Conservation (phyloP, 2,797 vertebrate genomes). For the Craterocephalus amniculus region DNA sequence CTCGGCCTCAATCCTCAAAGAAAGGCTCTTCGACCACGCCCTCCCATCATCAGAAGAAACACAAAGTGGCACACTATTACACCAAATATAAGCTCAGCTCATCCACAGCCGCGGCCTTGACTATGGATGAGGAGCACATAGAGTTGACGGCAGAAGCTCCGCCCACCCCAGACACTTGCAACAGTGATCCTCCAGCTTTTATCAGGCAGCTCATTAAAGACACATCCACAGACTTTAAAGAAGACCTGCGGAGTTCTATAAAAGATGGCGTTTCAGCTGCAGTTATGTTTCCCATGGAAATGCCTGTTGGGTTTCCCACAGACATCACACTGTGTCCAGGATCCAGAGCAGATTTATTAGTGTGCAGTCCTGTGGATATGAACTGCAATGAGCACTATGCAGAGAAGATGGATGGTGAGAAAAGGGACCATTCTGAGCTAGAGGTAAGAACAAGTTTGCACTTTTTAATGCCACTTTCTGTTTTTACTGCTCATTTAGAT, state of each 20-base stretch:
- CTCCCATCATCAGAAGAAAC: constrained; percentile 92
- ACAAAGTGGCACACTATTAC: constrained; percentile 94
- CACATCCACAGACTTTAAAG: constrained; percentile 54
- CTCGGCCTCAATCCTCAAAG: constrained; percentile 87
- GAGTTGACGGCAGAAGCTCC: constrained; percentile 67
- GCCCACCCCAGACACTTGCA: constrained; percentile 73
- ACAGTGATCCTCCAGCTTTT: constrained; percentile 72
- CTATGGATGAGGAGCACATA: constrained; percentile 80
- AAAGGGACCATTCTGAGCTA: constrained; percentile 63
- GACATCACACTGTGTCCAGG: constrained; percentile 81
- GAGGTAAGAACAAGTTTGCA: constrained; percentile 67
- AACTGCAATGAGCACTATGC: constrained; percentile 74
- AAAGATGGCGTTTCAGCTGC: constrained; percentile 77
- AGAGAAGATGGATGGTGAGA: constrained; percentile 63
- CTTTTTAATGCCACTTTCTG: not conserved
- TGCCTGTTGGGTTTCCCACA: constrained; percentile 85
- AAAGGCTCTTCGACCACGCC: constrained; percentile 83
- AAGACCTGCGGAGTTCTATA: constrained; percentile 72
- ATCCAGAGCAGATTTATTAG: constrained; percentile 82
- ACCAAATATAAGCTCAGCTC: constrained; percentile 88
- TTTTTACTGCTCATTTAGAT: not conserved
- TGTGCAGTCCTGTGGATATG: constrained; percentile 82
- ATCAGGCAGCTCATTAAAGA: constrained; percentile 64
- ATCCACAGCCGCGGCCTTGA: constrained; percentile 46
- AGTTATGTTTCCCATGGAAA: constrained; percentile 99